Conservation (phyloP, 2,888 invertebrate genomes). For the Drosophila buzzatii region DNA sequence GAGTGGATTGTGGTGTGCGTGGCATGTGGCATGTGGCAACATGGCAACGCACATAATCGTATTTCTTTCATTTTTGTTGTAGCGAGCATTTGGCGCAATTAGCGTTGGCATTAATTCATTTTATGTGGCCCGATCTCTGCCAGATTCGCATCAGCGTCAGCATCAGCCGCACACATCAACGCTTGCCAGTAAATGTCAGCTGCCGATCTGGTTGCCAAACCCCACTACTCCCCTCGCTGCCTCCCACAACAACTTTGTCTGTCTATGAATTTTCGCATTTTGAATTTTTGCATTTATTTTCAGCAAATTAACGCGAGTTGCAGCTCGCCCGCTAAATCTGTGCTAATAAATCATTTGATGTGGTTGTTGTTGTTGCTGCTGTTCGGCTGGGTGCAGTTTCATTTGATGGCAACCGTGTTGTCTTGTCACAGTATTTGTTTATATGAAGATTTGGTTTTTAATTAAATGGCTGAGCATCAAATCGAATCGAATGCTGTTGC, state of each 20-base stretch:
- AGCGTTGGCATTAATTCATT: conserved; percentile 77
- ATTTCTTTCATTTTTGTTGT: conserved; percentile 45
- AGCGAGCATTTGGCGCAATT: conserved; percentile 65
- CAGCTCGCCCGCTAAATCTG: conserved; percentile 51
- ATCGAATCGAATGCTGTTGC: conserved; percentile 69
- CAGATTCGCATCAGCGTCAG: conserved; percentile 28
- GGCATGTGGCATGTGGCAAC: conserved; percentile 6
- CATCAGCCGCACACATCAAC: conserved; percentile 61
- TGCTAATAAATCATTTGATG: conserved; percentile 81
- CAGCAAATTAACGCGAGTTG: conserved; percentile 75
- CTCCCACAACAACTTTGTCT: conserved; percentile 37
- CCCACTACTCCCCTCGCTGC: not conserved
- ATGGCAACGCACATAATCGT: conserved; percentile 45
- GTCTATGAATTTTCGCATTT: conserved; percentile 38
- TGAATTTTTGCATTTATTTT: conserved; percentile 69
- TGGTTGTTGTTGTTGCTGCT: conserved; percentile 27
- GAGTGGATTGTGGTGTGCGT: not conserved
- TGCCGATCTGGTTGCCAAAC: conserved; percentile 46
- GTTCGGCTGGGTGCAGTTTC: conserved; percentile 31
- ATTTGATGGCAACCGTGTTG: conserved; percentile 47
- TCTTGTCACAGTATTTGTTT: conserved; percentile 75
- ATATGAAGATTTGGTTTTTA: conserved; percentile 70
- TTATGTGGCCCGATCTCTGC: conserved; percentile 48
- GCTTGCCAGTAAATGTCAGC: conserved; percentile 81
- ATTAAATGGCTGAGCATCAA: conserved; percentile 69